Conservation (phyloP, 2,888 invertebrate genomes). For the Cephus pygmeus region DNA sequence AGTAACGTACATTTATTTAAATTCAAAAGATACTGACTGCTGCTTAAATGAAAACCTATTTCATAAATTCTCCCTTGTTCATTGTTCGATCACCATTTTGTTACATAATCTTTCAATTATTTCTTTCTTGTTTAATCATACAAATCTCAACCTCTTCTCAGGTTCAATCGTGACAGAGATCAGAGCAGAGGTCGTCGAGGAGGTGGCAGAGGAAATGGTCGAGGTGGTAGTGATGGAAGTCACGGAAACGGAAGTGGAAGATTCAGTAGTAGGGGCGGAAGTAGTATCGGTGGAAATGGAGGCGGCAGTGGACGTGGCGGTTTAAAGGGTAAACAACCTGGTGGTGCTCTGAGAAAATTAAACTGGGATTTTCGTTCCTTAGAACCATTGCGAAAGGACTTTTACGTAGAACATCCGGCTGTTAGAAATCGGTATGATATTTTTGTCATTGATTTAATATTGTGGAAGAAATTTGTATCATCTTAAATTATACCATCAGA, state of each 20-base stretch:
- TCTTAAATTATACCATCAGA: slow-evolving; percentile 25
- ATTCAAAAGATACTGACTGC: neutral
- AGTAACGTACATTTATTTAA: neutral
- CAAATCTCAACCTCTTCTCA: slow-evolving; percentile 12
- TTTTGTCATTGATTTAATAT: slow-evolving; percentile 2
- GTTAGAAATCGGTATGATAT: slow-evolving; percentile 67
- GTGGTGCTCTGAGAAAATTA: slow-evolving; percentile 68
- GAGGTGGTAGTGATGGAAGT: slow-evolving; percentile 47
- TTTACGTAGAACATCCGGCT: slow-evolving; percentile 79
- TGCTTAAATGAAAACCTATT: neutral
- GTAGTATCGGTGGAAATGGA: slow-evolving; percentile 31
- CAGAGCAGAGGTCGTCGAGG: slow-evolving; percentile 47
- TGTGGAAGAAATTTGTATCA: neutral
- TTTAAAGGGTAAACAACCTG: slow-evolving; percentile 57
- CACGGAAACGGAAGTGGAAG: slow-evolving; percentile 66
- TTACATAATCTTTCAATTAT: slow-evolving; percentile 8
- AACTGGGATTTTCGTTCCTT: slow-evolving; percentile 70
- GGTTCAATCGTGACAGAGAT: slow-evolving; percentile 55
- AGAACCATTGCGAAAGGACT: slow-evolving; percentile 82
- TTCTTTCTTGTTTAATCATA: neutral
- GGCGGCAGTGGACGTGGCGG: slow-evolving; percentile 38
- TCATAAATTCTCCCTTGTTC: neutral
- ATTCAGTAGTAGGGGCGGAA: slow-evolving; percentile 51
- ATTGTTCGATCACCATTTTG: neutral
- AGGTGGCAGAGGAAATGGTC: slow-evolving; percentile 42